Evolutionary conservation across 2,888 invertebrate species (phyloP), one percentile per base, ranked within the genome.

Genomic region (Oscheius myriophilus): DNA sequence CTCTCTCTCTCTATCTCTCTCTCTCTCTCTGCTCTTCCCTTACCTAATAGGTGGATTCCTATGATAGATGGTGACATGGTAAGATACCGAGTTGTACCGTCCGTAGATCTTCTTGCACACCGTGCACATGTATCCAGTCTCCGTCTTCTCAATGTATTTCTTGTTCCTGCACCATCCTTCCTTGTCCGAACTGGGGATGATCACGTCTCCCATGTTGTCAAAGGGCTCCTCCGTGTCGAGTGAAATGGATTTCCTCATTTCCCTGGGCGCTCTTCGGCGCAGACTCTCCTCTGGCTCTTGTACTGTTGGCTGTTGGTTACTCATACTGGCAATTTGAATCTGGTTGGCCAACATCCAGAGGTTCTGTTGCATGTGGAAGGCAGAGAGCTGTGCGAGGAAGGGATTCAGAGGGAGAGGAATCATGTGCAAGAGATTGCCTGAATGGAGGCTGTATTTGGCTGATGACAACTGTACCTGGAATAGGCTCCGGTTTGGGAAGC

Each of bases 151-250:
- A 57, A 86, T 86, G 76, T 85, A 86, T 70, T 86, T 86, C 65
- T 86, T 86, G 73, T 86, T 86, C n/a, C 86, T 73, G 57, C 85
- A 86, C 86, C 86, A 86, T 14, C 85, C 82, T 80, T 85, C 85
- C 70, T 84, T 85, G 65, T 85, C 85, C 67, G 77, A 81, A 46
- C 82, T 83, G 11, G 85, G 85, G 16, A 85, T 81, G 57, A 86
- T 77, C 59, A 82, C 72, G 54, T 84, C 83, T 42, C 76, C 78
- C 65, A 75, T 73, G 45, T 67, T 75, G 64, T 79, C 83, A 42
- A 68, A 74, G 11, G 71, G 70, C 41, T 67, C 67, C 12, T 67
- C 67, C 6, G 45, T 39, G 12, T 67, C 67, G 45, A 53, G 51
- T 4, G 67, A 67, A 3, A 46, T 46, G 2, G 51, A 52, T 33